Percentiles rank a stretch among this genome's conserved stretches.
These are phyloP conservation scores for Caenorhabditis parvicauda DNA, from an alignment of 2,888 invertebrate genomes.

Conservation along the genomic window DNA sequence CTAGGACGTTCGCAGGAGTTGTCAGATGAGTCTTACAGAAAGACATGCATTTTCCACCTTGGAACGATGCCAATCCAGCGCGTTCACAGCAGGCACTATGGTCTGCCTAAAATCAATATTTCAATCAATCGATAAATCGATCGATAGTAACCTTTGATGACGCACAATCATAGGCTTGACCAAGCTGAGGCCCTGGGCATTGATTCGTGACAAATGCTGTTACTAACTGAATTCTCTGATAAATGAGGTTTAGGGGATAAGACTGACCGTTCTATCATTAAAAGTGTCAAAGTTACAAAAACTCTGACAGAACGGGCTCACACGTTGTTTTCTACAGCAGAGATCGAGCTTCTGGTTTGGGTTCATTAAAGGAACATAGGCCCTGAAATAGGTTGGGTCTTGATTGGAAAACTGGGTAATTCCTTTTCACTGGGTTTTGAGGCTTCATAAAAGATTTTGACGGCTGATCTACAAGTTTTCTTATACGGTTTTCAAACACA, in stretches of 20 bases:
- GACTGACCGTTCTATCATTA: slow-evolving; percentile 53
- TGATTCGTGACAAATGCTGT: slow-evolving; percentile 53
- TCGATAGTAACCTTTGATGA: slow-evolving; percentile 41
- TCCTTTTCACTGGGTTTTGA: no score
- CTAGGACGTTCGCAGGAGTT: slow-evolving; percentile 56
- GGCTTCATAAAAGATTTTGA: no score
- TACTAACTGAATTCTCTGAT: slow-evolving; percentile 42
- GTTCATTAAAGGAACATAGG: slow-evolving; percentile 27
- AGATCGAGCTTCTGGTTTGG: slow-evolving; percentile 56
- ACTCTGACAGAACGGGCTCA: slow-evolving; percentile 44
- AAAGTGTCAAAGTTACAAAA: slow-evolving; percentile 59
- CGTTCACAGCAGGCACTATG: slow-evolving; percentile 48
- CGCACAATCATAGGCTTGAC: slow-evolving; percentile 58
- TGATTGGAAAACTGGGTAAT: no score
- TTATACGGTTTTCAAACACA: no score
- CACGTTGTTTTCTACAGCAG: slow-evolving; percentile 54
- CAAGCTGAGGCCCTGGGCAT: slow-evolving; percentile 57
- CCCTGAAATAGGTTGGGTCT: no score
- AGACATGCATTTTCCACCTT: slow-evolving; percentile 56
- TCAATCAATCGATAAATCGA: background rate
- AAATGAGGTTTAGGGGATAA: background rate
- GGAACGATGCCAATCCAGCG: slow-evolving; percentile 42
- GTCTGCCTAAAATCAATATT: slow-evolving; percentile 28
- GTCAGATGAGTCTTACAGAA: slow-evolving; percentile 55
- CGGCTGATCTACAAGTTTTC: no score